Evolutionary conservation across 2,888 invertebrate species (phyloP).

Genomic region (Lycophotia porphyrea): DNA sequence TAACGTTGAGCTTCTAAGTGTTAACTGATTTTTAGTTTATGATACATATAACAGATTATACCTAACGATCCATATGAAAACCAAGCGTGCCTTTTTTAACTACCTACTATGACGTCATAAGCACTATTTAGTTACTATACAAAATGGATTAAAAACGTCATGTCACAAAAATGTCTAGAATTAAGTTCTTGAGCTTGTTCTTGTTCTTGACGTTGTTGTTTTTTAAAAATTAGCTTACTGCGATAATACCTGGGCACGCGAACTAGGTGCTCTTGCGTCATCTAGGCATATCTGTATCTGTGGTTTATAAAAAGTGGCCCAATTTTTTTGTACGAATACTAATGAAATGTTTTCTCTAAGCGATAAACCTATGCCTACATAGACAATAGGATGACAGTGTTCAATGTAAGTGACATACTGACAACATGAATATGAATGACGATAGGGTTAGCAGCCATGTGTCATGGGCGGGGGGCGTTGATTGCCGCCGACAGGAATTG

Average conservation of each 20-base stretch:
- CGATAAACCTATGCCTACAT: background rate
- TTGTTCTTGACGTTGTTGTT: too few species aligned
- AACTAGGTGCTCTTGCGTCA: background rate
- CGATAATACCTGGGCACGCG: background rate
- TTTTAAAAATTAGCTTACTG: background rate
- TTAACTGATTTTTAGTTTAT: background rate
- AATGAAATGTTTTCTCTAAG: background rate
- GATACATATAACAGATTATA: background rate
- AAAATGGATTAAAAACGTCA: too few species aligned
- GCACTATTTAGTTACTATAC: background rate
- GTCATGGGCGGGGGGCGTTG: constrained; percentile 56
- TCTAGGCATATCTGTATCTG: background rate
- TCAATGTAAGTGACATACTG: constrained; percentile 38
- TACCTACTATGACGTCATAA: background rate
- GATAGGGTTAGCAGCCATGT: constrained; percentile 53
- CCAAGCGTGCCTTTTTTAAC: background rate
- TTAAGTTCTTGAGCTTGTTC: background rate
- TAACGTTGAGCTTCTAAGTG: background rate
- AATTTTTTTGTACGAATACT: background rate
- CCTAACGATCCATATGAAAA: background rate
- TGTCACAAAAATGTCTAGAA: too few species aligned
- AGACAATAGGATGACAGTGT: constrained; percentile 13
- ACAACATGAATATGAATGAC: constrained; percentile 58
- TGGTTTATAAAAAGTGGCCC: background rate
- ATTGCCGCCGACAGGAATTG: constrained; percentile 58